Base-by-base conservation (phyloP, 2,888 invertebrate genomes). In the Cristatella mucedo region DNA sequence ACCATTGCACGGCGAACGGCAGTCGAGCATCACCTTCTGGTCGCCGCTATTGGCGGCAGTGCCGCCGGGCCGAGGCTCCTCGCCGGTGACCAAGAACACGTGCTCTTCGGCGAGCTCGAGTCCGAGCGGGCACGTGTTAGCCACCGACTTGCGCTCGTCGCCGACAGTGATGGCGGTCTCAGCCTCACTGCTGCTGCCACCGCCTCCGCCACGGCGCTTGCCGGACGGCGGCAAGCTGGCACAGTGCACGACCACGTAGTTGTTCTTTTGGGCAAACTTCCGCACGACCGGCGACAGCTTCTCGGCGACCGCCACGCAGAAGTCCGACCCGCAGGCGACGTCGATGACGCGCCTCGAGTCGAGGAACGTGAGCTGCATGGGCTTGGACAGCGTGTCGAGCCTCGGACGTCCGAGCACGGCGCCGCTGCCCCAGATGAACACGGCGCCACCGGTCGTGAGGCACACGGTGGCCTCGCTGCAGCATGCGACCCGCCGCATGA, bases 301-400 rank as follows among this genome's bases (percentile, higher is more conserved):
- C 42, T 53, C 51, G 5, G 61, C 51, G 15, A 66, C 37, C 3
- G 57, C 60, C 39, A 63, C 29, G 24, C 53, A 59, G 45, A 63
- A 60, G 18, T 44, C 41, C 3, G 53, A 51, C 4, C 66, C 64
- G 44, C 58, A 56, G 26, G 46, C 45, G 11, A 63, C 49, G 13
- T 48, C 46, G 13, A 63, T 24, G n/a, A 59, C 59, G 36, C 49
- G 49, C 16, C 51, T 48, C 3, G 52, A 55, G 1, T 34, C 37
- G 9, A 64, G 48, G 13, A 45, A 46, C 18, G 53, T 48, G 2
- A 66, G 24, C 11, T 46, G 44, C 1, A 41, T 33, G 4, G 64
- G 64, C 24, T 36, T 18, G 3, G 26, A 9, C 24, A 36, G 21
- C 13, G 13, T 22, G n/a, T 36, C 26, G 18, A 15, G 5, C 4